Evolutionary conservation across 2,888 invertebrate species (phyloP).

Genomic region (Nephrotoma flavescens): DNA sequence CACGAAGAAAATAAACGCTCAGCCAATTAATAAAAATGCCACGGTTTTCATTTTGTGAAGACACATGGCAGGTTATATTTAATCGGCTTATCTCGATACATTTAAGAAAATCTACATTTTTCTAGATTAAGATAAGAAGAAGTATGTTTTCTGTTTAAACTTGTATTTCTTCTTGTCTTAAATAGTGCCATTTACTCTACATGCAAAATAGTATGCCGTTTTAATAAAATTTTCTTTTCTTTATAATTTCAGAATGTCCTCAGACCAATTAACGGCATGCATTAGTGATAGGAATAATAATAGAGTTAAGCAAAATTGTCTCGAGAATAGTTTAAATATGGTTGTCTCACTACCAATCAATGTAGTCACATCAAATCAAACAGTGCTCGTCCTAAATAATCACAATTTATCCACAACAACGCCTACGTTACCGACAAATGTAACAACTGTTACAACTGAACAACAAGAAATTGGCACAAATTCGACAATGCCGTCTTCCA

Average conservation of each 20-base stretch:
- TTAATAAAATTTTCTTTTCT: not conserved
- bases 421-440: slow-evolving; percentile 9
- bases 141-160: too few relatives aligned
- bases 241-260: slow-evolving; percentile 28
- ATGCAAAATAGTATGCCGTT: too few relatives aligned
- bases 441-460: slow-evolving; percentile 6
- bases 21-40: too few relatives aligned
- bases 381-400: not conserved
- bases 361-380: slow-evolving; percentile 16
- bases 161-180: too few relatives aligned
- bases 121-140: too few relatives aligned
- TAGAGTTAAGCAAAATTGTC: slow-evolving; percentile 12
- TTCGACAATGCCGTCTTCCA: slow-evolving; percentile 25
- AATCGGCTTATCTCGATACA: too few relatives aligned
- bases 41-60: too few relatives aligned
- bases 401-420: slow-evolving; percentile 12
- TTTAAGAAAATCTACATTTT: too few relatives aligned
- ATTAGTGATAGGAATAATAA: slow-evolving; percentile 12
- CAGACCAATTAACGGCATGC: slow-evolving; percentile 26
- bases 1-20: too few relatives aligned
- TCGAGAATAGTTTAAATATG: slow-evolving; percentile 16
- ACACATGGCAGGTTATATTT: too few relatives aligned
- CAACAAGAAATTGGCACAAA: slow-evolving; percentile 15
- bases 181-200: too few relatives aligned
- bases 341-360: slow-evolving; percentile 20